Evolutionary conservation across 2,888 invertebrate species (phyloP), one percentile per base, ranked within the genome.

Genomic region (Anoplius nigerrimus): DNA sequence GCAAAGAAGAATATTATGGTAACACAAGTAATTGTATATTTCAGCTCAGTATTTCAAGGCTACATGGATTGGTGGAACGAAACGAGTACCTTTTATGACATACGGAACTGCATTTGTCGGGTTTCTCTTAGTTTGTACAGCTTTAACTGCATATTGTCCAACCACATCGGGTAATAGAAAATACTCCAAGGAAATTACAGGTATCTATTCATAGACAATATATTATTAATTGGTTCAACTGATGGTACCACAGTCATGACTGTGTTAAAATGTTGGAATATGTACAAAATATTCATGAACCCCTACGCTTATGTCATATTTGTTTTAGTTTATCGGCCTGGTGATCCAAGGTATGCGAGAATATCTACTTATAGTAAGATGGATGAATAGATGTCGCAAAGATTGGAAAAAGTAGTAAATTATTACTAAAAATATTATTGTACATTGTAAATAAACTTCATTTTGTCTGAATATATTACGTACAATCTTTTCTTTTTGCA

Each of bases 311-410:
- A n/a, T n/a, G n/a, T n/a, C n/a, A n/a, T n/a, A n/a, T 11, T 6
- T 34, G 8, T 11, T 1, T 34, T 70, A 85, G 85, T 85, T 64
- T 56, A 66, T 24, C 78, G 84, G 66, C 78, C 84, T 0, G 77
- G 78, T 1, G 80, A 84, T 72, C 84, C 83, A 6, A 34, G 42
- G 57, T 68, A 71, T 4, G 2, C 42, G 1, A 53, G 1, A 4
- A 80, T 84, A 6, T 66, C 69, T 52, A 46, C 56, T 1, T 24
- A 59, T 8, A 69, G 74, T 0, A 0, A 0, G 2, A 11, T 58
- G 18, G 71, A 71, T 21, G 1, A 51, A n/a, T 51, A 51, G 51
- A 11, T 2, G 15, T 21, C 34, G 24, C 1, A 11, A 60, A 60
- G 2, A 1, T 15, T 48, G 8, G n/a, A 51, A 13, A 51, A 27